A percentile compares a stretch with the other conserved stretches of the same genome.
These are phyloP conservation scores for Leucoraja erinaceus DNA, from an alignment of 2,113 vertebrate species.

Conservation along the genomic window DNA sequence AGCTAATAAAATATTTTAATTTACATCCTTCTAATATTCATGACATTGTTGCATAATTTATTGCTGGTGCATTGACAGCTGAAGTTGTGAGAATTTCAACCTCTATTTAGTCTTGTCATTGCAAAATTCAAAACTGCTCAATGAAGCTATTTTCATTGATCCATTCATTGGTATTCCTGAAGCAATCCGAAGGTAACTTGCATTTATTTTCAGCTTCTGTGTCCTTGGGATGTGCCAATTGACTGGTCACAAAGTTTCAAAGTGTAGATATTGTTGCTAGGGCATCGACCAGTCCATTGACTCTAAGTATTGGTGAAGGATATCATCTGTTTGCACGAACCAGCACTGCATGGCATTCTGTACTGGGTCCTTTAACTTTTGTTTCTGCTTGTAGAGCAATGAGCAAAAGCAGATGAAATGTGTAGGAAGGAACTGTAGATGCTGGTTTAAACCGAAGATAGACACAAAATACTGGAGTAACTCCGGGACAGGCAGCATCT, in stretches of 20 bases:
- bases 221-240: not conserved
- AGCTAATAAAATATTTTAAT: not conserved
- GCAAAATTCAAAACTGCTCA: not conserved
- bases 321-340: too few relatives aligned
- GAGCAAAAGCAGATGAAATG: too few relatives aligned
- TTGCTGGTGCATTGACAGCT: not conserved
- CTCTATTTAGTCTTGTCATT: not conserved
- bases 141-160: not conserved
- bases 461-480: too few relatives aligned
- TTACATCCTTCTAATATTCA: not conserved
- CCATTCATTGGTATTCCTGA: not conserved
- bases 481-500: too few relatives aligned
- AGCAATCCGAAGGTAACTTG: not conserved
- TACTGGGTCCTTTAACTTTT: too few relatives aligned
- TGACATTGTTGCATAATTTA: not conserved
- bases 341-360: too few relatives aligned
- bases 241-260: not conserved
- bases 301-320: too few relatives aligned
- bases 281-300: too few relatives aligned
- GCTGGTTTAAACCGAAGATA: too few relatives aligned
- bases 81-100: not conserved
- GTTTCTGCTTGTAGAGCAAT: not conserved
- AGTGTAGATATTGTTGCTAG: not conserved
- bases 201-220: not conserved
- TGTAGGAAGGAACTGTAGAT: too few relatives aligned